A percentile compares a stretch with the other conserved stretches of the same genome.
Conservation (phyloP, 1,140 invertebrate genomes). For the Temnothorax longispinosus region DNA sequence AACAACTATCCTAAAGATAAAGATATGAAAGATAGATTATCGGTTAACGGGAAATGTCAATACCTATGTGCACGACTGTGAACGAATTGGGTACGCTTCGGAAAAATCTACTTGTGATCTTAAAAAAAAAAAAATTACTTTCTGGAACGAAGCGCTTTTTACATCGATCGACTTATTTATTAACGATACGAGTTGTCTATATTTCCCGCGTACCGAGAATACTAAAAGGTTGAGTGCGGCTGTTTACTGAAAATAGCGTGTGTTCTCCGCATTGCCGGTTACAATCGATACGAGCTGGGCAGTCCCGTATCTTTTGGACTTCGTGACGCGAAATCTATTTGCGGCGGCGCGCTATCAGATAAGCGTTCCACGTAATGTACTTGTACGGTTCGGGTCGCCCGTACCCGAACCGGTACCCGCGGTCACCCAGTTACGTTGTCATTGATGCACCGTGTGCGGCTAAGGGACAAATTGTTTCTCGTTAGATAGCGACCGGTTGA, state of each 20-base stretch:
- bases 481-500: slow-evolving; percentile 34
- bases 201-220: neutral
- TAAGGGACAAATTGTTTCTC: slow-evolving; percentile 13
- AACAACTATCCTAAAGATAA: neutral
- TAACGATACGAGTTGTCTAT: neutral
- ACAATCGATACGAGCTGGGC: slow-evolving; percentile 15
- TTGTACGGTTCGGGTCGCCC: neutral
- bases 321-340: slow-evolving; percentile 35
- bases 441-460: slow-evolving; percentile 1
- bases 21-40: slow-evolving; percentile 4
- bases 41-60: neutral
- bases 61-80: neutral
- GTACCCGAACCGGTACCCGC: neutral
- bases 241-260: neutral
- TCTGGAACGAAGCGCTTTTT: neutral
- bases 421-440: slow-evolving; percentile 47
- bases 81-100: neutral
- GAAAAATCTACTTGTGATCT: neutral
- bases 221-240: neutral
- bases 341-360: slow-evolving; percentile 36
- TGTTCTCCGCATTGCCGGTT: neutral
- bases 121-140: slow-evolving; percentile 1
- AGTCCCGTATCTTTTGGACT: neutral
- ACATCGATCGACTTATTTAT: neutral
- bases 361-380: slow-evolving; percentile 13